Base-by-base conservation (phyloP, 2,113 vertebrate species). In the Puma concolor region DNA sequence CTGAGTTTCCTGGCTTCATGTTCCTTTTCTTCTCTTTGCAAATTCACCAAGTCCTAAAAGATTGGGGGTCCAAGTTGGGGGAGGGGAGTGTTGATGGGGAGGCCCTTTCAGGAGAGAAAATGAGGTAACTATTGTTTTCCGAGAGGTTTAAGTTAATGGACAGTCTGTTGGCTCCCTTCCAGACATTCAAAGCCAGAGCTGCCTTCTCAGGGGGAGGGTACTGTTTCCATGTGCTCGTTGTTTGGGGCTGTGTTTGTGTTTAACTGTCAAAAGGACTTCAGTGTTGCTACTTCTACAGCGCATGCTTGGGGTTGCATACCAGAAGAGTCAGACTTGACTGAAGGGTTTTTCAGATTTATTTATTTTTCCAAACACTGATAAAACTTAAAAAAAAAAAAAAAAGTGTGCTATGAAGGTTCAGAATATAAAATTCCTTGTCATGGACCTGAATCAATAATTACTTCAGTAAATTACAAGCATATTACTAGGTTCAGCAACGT, bases 401-500 rank as follows among this genome's bases (percentile, higher is more conserved):
- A 44, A 8, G 76, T 96, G 88, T 97, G 54, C 92, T 95, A 69
- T 96, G 97, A 98, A 96, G 97, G 94, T 96, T 81, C 95, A 97
- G 96, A 97, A 97, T 93, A 98, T 88, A 98, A 97, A 98, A 98
- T 98, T 98, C 82, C 97, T 94, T 98, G 96, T 98, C 97, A 93
- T 77, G 63, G 90, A 54, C 82, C 81, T 97, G 92, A 98, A 95
- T 98, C 98, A 97, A 98, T 98, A 98, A 92, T 98, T 97, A 95
- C 94, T 98, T 98, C 67, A 98, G 96, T 97, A 98, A 97, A 98
- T 98, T 98, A 96, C 71, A 94, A 97, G 96, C 85, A 67, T 98
- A 76, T 97, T 96, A 97, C 89, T 97, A 91, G 97, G 80, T 91
- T 93, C 79, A 93, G 87, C 44, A 96, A 25, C 44, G 41, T 71